These are phyloP conservation scores for Ageneiosus marmoratus DNA, from an alignment of 2,113 vertebrate genomes.

Conservation along the genomic window DNA sequence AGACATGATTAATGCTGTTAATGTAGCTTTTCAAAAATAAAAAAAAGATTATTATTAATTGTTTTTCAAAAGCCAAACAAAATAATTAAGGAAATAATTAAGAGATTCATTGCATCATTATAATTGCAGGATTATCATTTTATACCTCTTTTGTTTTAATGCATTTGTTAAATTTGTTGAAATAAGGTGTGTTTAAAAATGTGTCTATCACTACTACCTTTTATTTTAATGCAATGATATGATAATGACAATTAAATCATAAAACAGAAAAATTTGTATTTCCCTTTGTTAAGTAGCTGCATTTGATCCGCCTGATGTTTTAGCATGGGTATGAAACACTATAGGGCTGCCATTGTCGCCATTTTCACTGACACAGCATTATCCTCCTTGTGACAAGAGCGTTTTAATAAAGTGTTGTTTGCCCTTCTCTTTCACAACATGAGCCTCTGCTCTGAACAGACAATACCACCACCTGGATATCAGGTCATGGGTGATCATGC, in stretches of 20 bases:
- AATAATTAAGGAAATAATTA: not conserved
- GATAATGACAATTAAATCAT: not conserved
- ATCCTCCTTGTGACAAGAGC: slow-evolving; percentile 36
- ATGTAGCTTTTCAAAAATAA: not conserved
- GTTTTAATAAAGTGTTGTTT: slow-evolving; percentile 11
- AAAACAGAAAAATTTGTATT: not conserved
- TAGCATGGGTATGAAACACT: not conserved
- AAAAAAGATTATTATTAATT: no score
- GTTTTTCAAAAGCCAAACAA: no score
- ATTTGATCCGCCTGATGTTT: slow-evolving; percentile 1
- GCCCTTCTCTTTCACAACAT: slow-evolving; percentile 6
- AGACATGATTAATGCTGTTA: not conserved
- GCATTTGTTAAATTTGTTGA: not conserved
- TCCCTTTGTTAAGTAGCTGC: not conserved
- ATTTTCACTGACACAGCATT: slow-evolving; percentile 44
- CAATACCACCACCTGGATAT: not conserved
- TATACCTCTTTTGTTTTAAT: no score
- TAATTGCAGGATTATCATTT: not conserved
- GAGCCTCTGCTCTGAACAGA: slow-evolving; percentile 27
- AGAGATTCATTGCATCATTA: no score
- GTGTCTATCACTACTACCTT: not conserved
- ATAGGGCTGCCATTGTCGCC: slow-evolving; percentile 19
- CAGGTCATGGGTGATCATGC: not conserved
- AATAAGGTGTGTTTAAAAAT: not conserved
- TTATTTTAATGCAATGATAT: not conserved